Percentiles rank a stretch among this genome's conserved stretches.
Evolutionary conservation across 1,140 invertebrate genomes (phyloP).

Genomic region (Conus betulinus): DNA sequence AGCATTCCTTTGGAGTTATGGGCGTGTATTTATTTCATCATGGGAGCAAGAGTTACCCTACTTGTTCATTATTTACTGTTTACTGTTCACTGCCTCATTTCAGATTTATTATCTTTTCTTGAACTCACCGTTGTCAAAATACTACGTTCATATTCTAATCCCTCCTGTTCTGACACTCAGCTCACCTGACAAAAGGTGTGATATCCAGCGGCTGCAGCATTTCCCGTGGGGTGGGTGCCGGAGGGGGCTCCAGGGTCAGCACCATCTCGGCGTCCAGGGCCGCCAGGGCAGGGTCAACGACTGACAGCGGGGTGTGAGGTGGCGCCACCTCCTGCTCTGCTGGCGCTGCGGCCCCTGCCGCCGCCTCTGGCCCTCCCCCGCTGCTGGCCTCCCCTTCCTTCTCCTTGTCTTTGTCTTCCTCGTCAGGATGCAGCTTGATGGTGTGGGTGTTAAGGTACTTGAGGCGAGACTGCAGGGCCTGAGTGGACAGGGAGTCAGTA

Average conservation of each 20-base stretch:
- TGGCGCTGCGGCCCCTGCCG: not conserved
- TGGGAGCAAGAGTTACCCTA: too few species aligned
- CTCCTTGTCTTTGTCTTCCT: slow-evolving; percentile 44
- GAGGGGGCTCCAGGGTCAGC: slow-evolving; percentile 68
- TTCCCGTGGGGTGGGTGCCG: slow-evolving; percentile 65
- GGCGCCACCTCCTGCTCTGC: slow-evolving; percentile 36
- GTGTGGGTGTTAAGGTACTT: slow-evolving; percentile 72
- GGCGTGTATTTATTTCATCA: too few species aligned
- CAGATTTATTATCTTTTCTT: too few species aligned
- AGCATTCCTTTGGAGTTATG: too few species aligned
- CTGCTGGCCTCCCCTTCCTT: slow-evolving; percentile 20
- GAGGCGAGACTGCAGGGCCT: slow-evolving; percentile 72
- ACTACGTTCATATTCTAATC: too few species aligned
- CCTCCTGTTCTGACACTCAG: not conserved
- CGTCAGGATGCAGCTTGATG: slow-evolving; percentile 62
- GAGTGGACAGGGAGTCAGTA: not conserved
- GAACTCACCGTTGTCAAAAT: too few species aligned
- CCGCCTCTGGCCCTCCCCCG: not conserved
- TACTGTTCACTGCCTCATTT: too few species aligned
- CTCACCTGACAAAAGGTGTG: slow-evolving; percentile 71
- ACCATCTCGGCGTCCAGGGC: slow-evolving; percentile 58
- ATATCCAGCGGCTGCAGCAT: slow-evolving; percentile 70
- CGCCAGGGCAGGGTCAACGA: slow-evolving; percentile 29
- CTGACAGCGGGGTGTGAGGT: slow-evolving; percentile 57
- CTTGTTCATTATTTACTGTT: too few species aligned